Base-by-base conservation (phyloP, 2,113 vertebrate species). In the Sakesphorus luctuosus region DNA sequence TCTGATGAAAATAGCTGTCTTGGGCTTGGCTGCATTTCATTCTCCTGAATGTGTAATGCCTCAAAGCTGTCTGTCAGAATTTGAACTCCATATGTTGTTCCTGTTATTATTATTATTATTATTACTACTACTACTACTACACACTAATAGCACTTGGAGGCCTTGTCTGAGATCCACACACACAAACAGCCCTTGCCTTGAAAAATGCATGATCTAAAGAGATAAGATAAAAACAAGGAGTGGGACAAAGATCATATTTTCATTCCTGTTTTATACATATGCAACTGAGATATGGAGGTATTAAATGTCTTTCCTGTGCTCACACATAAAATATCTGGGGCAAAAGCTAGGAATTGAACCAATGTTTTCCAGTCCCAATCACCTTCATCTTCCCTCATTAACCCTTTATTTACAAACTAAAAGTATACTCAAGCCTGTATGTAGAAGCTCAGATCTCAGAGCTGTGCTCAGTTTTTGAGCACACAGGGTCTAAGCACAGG, bases 261-360 rank as follows among this genome's bases (percentile, higher is more conserved):
- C 87, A 88, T 94, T 88, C 72, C 86, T 81, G 73, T 86, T 93
- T 93, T 93, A 89, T 65, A 95, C 82, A 90, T 68, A 88, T 28
- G 83, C 90, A 95, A 17, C 56, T 24, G 83, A 93, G 96, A 94
- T 88, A 94, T 2, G 6, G 56, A 87, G n/a, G 89, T 93, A 97
- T 95, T 95, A 94, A 79, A 95, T 91, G 73, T 75, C 90, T 81
- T 93, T 93, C 68, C 92, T 89, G 79, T 67, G 76, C 88, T 94
- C 88, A 92, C 83, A 95, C 65, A 94, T 55, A 88, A 94, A 90
- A 72, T 92, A 94, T 92, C 88, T 94, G 76, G 76, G 77, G 79
- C 88, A 95, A 90, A 96, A 96, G 83, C 68, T 86, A 81, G 69
- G 68, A 90, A 77, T 10, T 44, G 61, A 95, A 93, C n/a, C 38